A percentile compares a stretch with the other conserved stretches of the same genome.
Conservation (phyloP, 2,797 vertebrate species). For the Serranus cabrilla region DNA sequence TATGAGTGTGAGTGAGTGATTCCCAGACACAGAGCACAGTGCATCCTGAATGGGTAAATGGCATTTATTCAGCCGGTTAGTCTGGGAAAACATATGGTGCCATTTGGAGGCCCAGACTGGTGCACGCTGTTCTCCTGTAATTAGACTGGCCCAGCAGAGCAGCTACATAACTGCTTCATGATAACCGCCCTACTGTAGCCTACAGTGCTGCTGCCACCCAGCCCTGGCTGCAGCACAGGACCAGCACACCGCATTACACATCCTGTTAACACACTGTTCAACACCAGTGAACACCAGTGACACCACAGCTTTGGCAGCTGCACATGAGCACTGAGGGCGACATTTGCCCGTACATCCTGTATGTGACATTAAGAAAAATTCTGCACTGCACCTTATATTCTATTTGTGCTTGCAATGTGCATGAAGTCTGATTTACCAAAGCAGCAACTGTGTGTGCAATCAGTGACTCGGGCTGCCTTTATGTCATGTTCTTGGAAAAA, state of each 20-base stretch:
- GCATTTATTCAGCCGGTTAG: constrained; percentile 90
- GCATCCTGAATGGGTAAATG: constrained; percentile 88
- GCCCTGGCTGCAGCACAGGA: constrained; percentile 75
- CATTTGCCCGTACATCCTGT: constrained; percentile 40
- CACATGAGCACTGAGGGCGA: constrained; percentile 54
- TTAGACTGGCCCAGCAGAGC: constrained; percentile 92
- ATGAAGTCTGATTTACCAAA: constrained; percentile 16
- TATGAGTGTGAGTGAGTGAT: constrained; percentile 83
- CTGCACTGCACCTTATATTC: constrained; percentile 8
- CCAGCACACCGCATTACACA: constrained; percentile 75
- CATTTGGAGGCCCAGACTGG: constrained; percentile 93
- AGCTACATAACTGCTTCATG: constrained; percentile 86
- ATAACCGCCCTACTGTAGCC: constrained; percentile 79
- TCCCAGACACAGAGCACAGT: constrained; percentile 82
- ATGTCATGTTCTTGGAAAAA: not conserved
- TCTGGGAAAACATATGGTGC: constrained; percentile 97
- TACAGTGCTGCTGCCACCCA: constrained; percentile 75
- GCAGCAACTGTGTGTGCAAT: constrained; percentile 4
- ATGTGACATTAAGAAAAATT: constrained; percentile 35
- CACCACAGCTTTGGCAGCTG: constrained; percentile 77
- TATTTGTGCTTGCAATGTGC: constrained; percentile 4
- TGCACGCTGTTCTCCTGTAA: constrained; percentile 96
- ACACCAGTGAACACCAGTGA: constrained; percentile 77
- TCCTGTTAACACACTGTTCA: constrained; percentile 83
- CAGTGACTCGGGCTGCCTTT: not conserved